phyloP scores from a whole-genome alignment of 2,113 vertebrate genomes.

The Puntigrus tetrazona region DNA sequence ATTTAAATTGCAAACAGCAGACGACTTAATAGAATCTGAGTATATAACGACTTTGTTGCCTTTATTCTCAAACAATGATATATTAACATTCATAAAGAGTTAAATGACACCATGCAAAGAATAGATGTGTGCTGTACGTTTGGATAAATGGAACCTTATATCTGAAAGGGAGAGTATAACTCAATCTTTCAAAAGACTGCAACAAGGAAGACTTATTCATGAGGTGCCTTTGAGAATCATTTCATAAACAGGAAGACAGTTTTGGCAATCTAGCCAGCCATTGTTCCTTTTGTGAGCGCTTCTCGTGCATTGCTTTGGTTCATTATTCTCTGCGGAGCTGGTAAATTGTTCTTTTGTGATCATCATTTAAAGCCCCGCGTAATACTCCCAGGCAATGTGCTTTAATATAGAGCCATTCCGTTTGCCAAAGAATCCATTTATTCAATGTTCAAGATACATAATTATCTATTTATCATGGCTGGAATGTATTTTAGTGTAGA shows the following conservation, averaged over 20 bases:
- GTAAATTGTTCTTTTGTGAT: conserved; percentile 53
- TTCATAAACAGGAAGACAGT: conserved; percentile 38
- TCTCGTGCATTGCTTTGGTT: conserved; percentile 21
- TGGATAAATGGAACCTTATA: conserved; percentile 25
- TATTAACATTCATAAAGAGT: conserved; percentile 15
- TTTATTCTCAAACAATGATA: background rate
- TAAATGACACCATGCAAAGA: background rate
- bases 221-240: conserved; percentile 30
- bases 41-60: background rate
- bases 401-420: conserved; percentile 36
- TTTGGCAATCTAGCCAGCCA: conserved; percentile 35
- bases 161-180: conserved; percentile 12
- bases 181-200: conserved; percentile 31
- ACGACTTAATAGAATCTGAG: conserved; percentile 2
- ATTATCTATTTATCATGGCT: conserved; percentile 11
- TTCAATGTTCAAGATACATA: conserved; percentile 14
- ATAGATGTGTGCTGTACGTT: conserved; percentile 22
- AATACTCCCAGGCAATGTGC: conserved; percentile 34
- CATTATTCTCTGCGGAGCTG: conserved; percentile 37
- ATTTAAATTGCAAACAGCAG: background rate
- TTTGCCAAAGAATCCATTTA: conserved; percentile 47
- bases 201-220: conserved; percentile 41
- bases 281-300: conserved; percentile 31
- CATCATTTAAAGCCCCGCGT: conserved; percentile 36
- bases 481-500: background rate